phyloP scores from a whole-genome alignment of 2,888 invertebrate genomes.

The Antitype chi region DNA sequence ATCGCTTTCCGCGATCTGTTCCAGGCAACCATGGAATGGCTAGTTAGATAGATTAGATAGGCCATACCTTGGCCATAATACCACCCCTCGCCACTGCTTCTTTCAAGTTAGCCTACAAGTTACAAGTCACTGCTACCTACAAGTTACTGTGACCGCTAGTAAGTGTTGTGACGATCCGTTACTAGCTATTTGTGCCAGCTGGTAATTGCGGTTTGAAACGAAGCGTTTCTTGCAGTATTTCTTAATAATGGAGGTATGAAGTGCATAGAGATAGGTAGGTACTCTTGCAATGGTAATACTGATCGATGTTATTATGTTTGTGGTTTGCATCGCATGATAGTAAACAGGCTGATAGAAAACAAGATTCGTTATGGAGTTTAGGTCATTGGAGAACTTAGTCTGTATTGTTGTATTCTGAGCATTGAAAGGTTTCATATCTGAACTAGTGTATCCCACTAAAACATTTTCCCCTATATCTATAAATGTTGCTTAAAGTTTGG shows the following conservation, averaged over 20 bases:
- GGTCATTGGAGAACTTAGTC: neutral
- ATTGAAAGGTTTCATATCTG: neutral
- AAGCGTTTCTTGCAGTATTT: constrained; percentile 7
- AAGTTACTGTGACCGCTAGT: neutral
- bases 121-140: constrained; percentile 1
- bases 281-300: neutral
- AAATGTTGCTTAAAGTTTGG: too few species aligned
- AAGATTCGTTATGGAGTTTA: neutral
- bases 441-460: neutral
- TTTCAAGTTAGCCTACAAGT: too few species aligned
- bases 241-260: neutral
- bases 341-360: neutral
- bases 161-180: constrained; percentile 10
- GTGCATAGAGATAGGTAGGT: neutral
- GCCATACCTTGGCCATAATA: too few species aligned
- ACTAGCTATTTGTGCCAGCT: constrained; percentile 41
- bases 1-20: too few species aligned
- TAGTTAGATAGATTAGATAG: too few species aligned
- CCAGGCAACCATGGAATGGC: too few species aligned
- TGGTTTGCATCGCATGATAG: neutral
- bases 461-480: too few species aligned
- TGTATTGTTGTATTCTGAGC: neutral
- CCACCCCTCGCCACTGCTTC: too few species aligned
- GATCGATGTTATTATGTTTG: neutral
- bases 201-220: constrained; percentile 50